These are phyloP conservation scores for Oopsacas minuta DNA, from an alignment of 37 sponge, comb jelly and placozoan genomes.

Conservation along the genomic window DNA sequence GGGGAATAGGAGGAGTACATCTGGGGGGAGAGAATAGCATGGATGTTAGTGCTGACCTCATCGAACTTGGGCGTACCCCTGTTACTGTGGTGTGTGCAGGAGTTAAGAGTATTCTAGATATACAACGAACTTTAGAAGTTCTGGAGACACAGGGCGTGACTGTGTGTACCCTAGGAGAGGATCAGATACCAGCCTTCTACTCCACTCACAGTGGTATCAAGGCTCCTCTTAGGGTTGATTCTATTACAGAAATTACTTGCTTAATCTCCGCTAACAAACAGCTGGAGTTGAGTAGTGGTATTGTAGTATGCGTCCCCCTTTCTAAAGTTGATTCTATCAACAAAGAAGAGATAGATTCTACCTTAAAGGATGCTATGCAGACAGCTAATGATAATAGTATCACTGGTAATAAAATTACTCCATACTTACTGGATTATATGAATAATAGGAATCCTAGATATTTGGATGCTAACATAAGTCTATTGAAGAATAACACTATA, in stretches of 20 bases:
- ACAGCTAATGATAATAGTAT: conserved; percentile 41
- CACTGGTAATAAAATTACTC: conserved; percentile 63
- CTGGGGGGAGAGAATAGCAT: conserved; percentile 63
- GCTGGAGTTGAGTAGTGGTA: conserved; percentile 43
- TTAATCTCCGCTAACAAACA: conserved; percentile 33
- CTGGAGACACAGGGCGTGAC: conserved; percentile 82
- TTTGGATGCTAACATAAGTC: conserved; percentile 65
- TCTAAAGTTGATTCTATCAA: conserved; percentile 30
- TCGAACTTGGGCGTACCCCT: conserved; percentile 80
- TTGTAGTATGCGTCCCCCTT: conserved; percentile 78
- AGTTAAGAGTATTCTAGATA: conserved; percentile 87
- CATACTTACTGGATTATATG: conserved; percentile 61
- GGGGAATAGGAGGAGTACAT: conserved; percentile 94
- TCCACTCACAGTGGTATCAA: conserved; percentile 61
- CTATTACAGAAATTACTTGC: conserved; percentile 33
- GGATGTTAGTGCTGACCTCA: conserved; percentile 89
- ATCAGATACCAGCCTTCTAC: conserved; percentile 83
- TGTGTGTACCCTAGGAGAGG: conserved; percentile 52
- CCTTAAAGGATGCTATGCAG: conserved; percentile 42
- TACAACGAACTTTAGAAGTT: conserved; percentile 77
- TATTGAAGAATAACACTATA: conserved; percentile 73
- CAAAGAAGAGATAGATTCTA: conserved; percentile 52
- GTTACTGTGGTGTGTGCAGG: conserved; percentile 96
- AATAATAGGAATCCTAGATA: conserved; percentile 67
- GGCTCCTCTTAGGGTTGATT: conserved; percentile 28